Base-by-base conservation (phyloP, 2,888 invertebrate species). In the Caenorhabditis panamensis region DNA sequence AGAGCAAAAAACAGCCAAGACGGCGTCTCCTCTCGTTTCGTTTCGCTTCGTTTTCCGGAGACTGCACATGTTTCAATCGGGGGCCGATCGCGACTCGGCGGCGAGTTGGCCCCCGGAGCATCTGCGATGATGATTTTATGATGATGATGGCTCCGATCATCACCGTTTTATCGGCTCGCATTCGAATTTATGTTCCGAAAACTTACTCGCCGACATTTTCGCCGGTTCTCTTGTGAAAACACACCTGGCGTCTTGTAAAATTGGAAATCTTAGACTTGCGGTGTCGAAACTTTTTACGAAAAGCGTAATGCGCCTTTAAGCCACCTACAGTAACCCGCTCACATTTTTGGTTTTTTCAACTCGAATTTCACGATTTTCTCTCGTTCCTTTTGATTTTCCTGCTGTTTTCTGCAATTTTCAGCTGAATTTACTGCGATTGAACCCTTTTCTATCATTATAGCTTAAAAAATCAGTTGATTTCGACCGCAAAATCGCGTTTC, bases 91-190 rank as follows among this genome's bases (percentile, higher is more conserved):
- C 31, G 31, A 31, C 31, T 31, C 49, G 18, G n/a, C 18, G n/a
- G n/a, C 51, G 47, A 49, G 47, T 51, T 51, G 51, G 16, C n/a
- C 28, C 26, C 54, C 28, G n/a, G 71, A 63, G 72, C 63, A 63
- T 71, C 63, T 72, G 72, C 69, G 62, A 31, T 63, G 72, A 72
- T 63, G 72, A 72, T 72, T 72, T 72, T 54, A 72, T 72, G 71
- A 72, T 61, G 69, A 71, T 59, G 59, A 13, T 37, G 28, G 20
- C n/a, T 4, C 47, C 47, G 18, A 47, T 47, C 47, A 47, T 18
- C 47, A 11, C 47, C 47, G 47, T n/a, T 47, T 47, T 47, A 47
- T 47, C 47, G 47, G 47, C n/a, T 47, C 2, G 18, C 56, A 28
- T 31, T 31, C 31, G 18, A 20, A 56, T 56, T 56, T 56, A 56